Conservation (phyloP, 30 jellyfish, hydroid and myxozoan genomes). For the Catostylus mosaicus region DNA sequence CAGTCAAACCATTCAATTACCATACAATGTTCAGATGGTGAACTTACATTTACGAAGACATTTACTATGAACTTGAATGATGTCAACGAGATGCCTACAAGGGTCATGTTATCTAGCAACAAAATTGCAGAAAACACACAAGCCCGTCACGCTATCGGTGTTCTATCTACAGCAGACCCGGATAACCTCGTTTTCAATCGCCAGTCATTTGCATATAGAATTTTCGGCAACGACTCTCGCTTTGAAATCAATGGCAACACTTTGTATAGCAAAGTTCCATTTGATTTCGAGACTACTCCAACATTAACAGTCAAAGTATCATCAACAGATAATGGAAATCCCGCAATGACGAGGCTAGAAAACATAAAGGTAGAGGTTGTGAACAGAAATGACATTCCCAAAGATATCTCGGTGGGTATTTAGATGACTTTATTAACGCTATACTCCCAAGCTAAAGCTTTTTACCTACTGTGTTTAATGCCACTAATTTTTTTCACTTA, state of each 20-base stretch:
- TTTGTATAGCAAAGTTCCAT: conserved; percentile 18
- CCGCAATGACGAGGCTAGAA: conserved; percentile 50
- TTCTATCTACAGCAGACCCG: conserved; percentile 74
- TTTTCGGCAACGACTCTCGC: conserved; percentile 57
- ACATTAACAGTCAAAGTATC: conserved; percentile 34
- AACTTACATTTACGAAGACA: conserved; percentile 20
- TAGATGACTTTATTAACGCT: background rate
- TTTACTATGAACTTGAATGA: conserved; percentile 61
- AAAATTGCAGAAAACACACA: conserved; percentile 55
- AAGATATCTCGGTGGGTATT: conserved; percentile 77
- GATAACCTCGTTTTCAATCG: conserved; percentile 51
- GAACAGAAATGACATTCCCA: conserved; percentile 89
- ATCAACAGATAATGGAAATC: conserved; percentile 80
- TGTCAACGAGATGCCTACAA: conserved; percentile 87
- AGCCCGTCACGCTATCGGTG: conserved; percentile 43
- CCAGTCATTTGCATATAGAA: conserved; percentile 66
- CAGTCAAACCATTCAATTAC: conserved; percentile 16
- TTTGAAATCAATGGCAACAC: conserved; percentile 32
- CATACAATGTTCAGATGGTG: conserved; percentile 76
- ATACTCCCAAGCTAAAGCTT: background rate
- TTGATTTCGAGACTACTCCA: conserved; percentile 53
- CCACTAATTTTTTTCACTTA: no score
- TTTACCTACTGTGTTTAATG: background rate
- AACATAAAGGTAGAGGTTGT: conserved; percentile 40
- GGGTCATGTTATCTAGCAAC: conserved; percentile 43